Percentiles rank a stretch among this genome's conserved stretches.
Conservation (phyloP, 2,113 vertebrate genomes). For the Callaeas wilsoni region DNA sequence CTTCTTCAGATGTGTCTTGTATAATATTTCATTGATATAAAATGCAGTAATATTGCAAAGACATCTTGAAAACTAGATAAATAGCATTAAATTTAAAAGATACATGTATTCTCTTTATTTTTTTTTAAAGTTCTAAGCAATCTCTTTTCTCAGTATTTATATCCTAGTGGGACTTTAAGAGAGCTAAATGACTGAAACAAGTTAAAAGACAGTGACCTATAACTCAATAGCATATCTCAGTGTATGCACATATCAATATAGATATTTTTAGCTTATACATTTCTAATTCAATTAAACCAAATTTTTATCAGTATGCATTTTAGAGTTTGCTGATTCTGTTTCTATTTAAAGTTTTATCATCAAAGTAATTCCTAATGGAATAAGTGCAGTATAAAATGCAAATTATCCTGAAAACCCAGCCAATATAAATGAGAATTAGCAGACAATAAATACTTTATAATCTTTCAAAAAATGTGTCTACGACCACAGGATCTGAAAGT, state of each 20-base stretch:
- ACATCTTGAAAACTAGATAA: not conserved
- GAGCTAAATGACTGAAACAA: not conserved
- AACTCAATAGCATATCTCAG: not conserved
- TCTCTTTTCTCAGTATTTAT: not conserved
- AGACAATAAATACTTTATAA: not conserved
- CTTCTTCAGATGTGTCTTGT: not conserved
- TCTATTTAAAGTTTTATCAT: slow-evolving; percentile 10
- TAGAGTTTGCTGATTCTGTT: slow-evolving; percentile 27
- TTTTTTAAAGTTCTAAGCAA: no score
- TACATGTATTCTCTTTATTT: fast-evolving
- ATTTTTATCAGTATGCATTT: not conserved
- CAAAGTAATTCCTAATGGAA: slow-evolving; percentile 30
- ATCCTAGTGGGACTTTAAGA: not conserved
- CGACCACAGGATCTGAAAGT: not conserved
- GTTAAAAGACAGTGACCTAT: not conserved
- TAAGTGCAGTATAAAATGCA: not conserved
- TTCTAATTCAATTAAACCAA: not conserved
- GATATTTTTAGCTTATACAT: not conserved
- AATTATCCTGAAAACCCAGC: not conserved
- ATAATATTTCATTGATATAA: not conserved
- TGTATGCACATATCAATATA: not conserved
- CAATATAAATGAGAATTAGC: not conserved
- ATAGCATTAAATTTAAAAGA: not conserved
- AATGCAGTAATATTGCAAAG: not conserved
- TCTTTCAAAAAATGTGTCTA: not conserved